Conservation (phyloP, 2,797 vertebrate species). For the Leptoclinus maculatus region DNA sequence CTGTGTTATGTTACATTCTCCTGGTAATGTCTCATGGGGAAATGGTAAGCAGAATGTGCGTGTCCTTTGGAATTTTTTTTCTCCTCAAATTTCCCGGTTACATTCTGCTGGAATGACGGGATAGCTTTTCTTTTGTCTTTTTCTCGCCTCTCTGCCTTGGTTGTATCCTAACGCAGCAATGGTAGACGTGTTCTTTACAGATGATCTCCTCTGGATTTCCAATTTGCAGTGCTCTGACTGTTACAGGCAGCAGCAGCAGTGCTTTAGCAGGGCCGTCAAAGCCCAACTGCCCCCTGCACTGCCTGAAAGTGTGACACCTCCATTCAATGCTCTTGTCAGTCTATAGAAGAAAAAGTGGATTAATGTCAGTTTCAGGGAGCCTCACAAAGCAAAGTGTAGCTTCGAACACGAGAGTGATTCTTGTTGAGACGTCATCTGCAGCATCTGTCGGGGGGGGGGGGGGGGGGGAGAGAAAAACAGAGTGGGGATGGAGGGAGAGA, state of each 20-base stretch:
- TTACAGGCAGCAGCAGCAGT: slow-evolving; percentile 70
- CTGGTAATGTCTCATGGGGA: slow-evolving; percentile 23
- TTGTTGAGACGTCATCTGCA: slow-evolving; percentile 73
- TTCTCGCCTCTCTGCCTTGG: slow-evolving; percentile 42
- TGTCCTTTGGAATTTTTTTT: slow-evolving; percentile 16
- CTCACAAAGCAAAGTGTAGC: slow-evolving; percentile 76
- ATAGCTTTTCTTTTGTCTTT: slow-evolving; percentile 46
- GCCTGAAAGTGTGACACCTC: slow-evolving; percentile 79
- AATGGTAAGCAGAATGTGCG: slow-evolving; percentile 17
- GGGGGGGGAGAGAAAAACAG: slow-evolving; percentile 19
- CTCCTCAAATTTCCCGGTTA: slow-evolving; percentile 16
- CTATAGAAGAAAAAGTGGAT: slow-evolving; percentile 82
- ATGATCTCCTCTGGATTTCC: slow-evolving; percentile 85
- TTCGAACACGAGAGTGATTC: slow-evolving; percentile 73
- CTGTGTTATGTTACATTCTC: slow-evolving; percentile 40
- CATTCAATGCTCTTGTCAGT: slow-evolving; percentile 82
- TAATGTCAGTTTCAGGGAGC: slow-evolving; percentile 82
- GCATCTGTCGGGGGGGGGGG: slow-evolving; percentile 32
- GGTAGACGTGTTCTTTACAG: slow-evolving; percentile 81
- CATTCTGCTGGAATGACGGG: slow-evolving; percentile 26
- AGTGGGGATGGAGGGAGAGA: not conserved
- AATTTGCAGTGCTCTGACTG: slow-evolving; percentile 81
- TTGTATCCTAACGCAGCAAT: slow-evolving; percentile 59
- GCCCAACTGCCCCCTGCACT: slow-evolving; percentile 57
- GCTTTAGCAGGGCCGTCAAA: slow-evolving; percentile 73